Conservation (phyloP, 2,888 invertebrate species). For the Torymus texanus region DNA sequence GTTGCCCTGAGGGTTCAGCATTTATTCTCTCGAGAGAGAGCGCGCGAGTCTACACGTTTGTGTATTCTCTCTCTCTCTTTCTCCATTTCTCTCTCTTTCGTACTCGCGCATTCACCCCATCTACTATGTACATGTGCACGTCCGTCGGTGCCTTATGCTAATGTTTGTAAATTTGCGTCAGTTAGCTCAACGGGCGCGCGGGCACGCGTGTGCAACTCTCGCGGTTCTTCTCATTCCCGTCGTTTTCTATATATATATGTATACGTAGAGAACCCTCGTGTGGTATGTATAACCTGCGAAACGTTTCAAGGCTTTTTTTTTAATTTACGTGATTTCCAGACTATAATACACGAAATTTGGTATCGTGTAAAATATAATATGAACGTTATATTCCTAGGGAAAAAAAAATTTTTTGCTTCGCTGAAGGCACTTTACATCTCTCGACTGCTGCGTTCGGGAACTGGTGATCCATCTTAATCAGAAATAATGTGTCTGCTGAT, state of each 20-base stretch:
- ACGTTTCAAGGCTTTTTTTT: too few species aligned
- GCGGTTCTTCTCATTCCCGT: not conserved
- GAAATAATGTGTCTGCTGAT: too few species aligned
- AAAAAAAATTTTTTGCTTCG: too few species aligned
- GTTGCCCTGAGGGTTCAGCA: slow-evolving; percentile 13
- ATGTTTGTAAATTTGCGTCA: slow-evolving; percentile 44
- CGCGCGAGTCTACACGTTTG: not conserved
- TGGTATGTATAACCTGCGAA: too few species aligned
- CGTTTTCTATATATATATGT: not conserved
- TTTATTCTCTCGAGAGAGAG: slow-evolving; percentile 3
- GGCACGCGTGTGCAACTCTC: not conserved
- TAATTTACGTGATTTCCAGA: too few species aligned
- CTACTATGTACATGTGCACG: slow-evolving; percentile 1
- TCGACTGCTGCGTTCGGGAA: too few species aligned
- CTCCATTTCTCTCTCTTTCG: slow-evolving; percentile 7
- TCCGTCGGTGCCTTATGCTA: slow-evolving; percentile 32
- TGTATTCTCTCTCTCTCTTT: slow-evolving; percentile 2
- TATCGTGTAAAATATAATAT: too few species aligned
- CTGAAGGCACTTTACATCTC: too few species aligned
- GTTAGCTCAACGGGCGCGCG: not conserved
- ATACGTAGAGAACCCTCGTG: too few species aligned
- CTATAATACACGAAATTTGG: too few species aligned
- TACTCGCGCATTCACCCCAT: not conserved
- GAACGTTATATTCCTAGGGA: too few species aligned
- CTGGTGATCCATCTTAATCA: too few species aligned